Evolutionary conservation across 1,140 invertebrate genomes (phyloP), one percentile per base, ranked within the genome.

Genomic region (Hyposmocoma kahamanoa): DNA sequence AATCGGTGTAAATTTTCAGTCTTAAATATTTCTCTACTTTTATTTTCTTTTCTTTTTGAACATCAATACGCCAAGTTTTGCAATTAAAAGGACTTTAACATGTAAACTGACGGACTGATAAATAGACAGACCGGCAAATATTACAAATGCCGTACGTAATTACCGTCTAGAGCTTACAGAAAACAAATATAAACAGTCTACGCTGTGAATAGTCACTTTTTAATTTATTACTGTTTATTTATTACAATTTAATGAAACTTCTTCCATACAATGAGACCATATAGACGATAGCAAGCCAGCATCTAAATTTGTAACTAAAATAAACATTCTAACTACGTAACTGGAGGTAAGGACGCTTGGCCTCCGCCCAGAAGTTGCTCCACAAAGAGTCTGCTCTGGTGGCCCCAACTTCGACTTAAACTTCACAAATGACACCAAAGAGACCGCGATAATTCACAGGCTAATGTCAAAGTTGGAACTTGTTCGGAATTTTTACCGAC

Each of bases 381-480:
- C 67, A 51, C 63, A 63, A 24, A 34, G 22, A 39, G 62, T 70
- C 68, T 63, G 65, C 70, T 67, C 52, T 58, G 39, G 51, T 51
- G 53, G 50, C 50, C 47, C 54, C 39, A 64, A 71, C 58, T 69
- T 69, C 49, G 47, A 51, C 52, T 60, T 61, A 47, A 63, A 80
- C 64, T 76, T 78, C 67, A 70, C 73, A 77, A 82, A 82, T 76
- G 75, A 80, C 76, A 74, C 74, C 75, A 50, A 71, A 26, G 74
- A 76, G 76, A 74, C 72, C 64, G 66, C 69, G 72, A 80, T 82
- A 82, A 80, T 78, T 82, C 72, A 82, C 74, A 58, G 53, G 65
- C 70, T 76, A 76, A 76, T 80, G 74, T 72, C 69, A 72, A 77
- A 79, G 72, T 82, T 82, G 60, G 63, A 53, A 72, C 55, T 82